Percentiles rank a stretch among this genome's conserved stretches.
phyloP scores from a whole-genome alignment of 2,113 vertebrate species.

The Phocoena phocoena region DNA sequence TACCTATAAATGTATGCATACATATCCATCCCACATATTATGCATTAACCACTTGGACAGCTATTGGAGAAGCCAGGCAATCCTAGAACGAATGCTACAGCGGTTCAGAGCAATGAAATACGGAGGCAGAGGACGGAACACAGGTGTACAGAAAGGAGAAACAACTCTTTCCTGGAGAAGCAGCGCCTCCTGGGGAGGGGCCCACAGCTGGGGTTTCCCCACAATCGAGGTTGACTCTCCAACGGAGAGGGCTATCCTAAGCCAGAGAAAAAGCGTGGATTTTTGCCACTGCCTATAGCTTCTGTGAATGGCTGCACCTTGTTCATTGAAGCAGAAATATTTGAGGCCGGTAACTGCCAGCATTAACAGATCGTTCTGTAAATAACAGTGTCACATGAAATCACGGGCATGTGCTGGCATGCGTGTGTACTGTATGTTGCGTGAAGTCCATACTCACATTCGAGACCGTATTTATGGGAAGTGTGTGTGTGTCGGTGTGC shows the following conservation, averaged over 20 bases:
- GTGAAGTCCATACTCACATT: too few species aligned
- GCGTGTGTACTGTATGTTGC: not conserved
- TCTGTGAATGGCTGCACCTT: not conserved
- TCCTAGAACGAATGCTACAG: fast-evolving
- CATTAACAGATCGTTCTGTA: not conserved
- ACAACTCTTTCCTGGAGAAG: fast-evolving
- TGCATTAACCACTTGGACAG: not conserved
- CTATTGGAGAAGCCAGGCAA: fast-evolving
- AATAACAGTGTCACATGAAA: not conserved
- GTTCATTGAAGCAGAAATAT: fast-evolving
- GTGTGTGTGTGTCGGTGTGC: not conserved
- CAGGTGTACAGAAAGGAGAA: fast-evolving
- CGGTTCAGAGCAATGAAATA: fast-evolving
- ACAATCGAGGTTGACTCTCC: not conserved
- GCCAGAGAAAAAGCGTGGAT: too few species aligned
- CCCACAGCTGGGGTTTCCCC: not conserved
- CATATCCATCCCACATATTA: fast-evolving
- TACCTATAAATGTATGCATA: fast-evolving
- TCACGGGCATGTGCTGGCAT: fast-evolving
- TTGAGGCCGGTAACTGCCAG: too few species aligned
- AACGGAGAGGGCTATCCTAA: not conserved
- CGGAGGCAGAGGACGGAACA: fast-evolving
- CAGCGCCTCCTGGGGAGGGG: fast-evolving
- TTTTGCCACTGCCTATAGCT: not conserved
- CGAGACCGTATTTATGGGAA: not conserved